Evolutionary conservation across 2,888 invertebrate species (phyloP).

Genomic region (Nezara viridula): DNA sequence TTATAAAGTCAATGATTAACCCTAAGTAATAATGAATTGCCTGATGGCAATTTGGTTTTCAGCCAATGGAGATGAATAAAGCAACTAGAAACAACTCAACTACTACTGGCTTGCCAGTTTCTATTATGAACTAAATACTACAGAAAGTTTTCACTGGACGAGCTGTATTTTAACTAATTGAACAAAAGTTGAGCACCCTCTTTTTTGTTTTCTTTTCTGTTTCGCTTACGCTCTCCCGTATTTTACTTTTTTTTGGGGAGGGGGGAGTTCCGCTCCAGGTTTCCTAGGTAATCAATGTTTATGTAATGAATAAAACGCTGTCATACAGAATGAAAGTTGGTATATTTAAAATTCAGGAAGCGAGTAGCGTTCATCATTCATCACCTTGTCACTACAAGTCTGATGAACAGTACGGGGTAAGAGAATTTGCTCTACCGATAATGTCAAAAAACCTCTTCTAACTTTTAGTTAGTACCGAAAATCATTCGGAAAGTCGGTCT

Average conservation of each 20-base stretch:
- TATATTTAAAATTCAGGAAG: neutral
- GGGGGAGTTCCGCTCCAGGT: neutral
- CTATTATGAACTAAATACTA: neutral
- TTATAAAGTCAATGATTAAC: too few species aligned
- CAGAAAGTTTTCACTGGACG: neutral
- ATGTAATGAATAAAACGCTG: neutral
- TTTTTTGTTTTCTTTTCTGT: neutral
- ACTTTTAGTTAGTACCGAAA: neutral
- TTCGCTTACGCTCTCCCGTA: neutral
- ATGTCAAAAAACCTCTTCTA: too few species aligned
- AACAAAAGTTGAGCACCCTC: neutral
- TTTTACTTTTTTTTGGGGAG: neutral
- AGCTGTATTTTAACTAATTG: neutral
- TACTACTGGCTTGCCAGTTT: neutral
- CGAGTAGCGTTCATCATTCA: slow-evolving; percentile 19
- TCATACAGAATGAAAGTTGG: neutral
- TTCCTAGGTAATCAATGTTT: neutral
- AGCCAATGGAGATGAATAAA: neutral
- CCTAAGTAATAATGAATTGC: too few species aligned
- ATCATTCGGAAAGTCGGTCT: neutral
- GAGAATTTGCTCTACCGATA: neutral
- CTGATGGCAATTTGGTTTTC: neutral
- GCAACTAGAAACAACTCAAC: neutral
- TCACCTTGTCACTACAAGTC: neutral
- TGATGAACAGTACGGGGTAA: neutral